A percentile compares a stretch with the other conserved stretches of the same genome.
These are phyloP conservation scores for Speoplatyrhinus poulsoni DNA, from an alignment of 2,113 vertebrate species.

Conservation along the genomic window DNA sequence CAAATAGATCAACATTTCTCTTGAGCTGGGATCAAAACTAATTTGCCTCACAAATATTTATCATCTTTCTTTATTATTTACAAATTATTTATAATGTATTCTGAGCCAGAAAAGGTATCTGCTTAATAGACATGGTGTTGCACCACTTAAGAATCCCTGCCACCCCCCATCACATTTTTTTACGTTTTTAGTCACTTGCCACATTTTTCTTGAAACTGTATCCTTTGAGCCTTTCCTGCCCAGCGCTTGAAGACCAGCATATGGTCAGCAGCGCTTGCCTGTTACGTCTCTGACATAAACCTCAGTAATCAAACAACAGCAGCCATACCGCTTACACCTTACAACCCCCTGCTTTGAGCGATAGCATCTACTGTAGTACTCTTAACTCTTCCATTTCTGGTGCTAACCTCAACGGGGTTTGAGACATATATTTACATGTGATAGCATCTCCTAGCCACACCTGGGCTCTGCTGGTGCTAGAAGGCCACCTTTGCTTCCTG, in stretches of 20 bases:
- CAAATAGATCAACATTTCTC: constrained; percentile 45
- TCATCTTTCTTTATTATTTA: constrained; percentile 33
- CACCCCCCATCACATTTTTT: constrained; percentile 39
- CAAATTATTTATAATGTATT: constrained; percentile 14
- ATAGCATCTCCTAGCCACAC: constrained; percentile 59
- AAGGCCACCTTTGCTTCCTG: constrained; percentile 81
- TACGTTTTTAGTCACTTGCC: constrained; percentile 46
- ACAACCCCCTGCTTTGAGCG: constrained; percentile 72
- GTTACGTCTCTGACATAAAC: constrained; percentile 75
- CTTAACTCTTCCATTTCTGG: constrained; percentile 77
- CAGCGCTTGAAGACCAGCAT: constrained; percentile 67
- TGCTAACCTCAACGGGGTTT: constrained; percentile 48
- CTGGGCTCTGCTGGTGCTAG: constrained; percentile 53
- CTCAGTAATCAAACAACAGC: constrained; percentile 70
- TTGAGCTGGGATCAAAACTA: constrained; percentile 38
- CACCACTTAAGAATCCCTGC: constrained; percentile 5
- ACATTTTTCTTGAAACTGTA: constrained; percentile 70
- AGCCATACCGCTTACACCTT: constrained; percentile 67
- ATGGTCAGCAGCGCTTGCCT: constrained; percentile 75
- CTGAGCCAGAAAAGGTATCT: constrained; percentile 23
- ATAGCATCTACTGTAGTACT: constrained; percentile 81
- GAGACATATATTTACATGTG: constrained; percentile 43
- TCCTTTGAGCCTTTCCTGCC: constrained; percentile 72
- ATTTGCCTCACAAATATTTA: constrained; percentile 41
- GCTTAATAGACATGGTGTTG: constrained; percentile 4